Base-by-base conservation (phyloP, 2,113 vertebrate species). In the Pelusios castaneus region DNA sequence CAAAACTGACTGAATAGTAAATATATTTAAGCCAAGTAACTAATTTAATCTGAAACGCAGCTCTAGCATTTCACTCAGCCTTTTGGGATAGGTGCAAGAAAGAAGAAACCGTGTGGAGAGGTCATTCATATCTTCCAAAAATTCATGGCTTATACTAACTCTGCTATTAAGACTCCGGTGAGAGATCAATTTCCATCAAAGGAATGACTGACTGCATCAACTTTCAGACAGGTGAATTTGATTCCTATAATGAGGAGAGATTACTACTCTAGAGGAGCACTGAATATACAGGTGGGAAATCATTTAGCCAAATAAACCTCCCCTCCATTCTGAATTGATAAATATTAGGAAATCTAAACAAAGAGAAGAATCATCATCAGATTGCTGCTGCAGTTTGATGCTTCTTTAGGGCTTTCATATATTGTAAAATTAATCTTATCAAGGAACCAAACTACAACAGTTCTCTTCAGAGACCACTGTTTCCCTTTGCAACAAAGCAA, bases 341-440 rank as follows among this genome's bases (percentile, higher is more conserved):
- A 17, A 84, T 24, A 58, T 55, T 56, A 56, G 51, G 60, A 54
- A 47, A 67, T 49, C 29, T n/a, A 58, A 51, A 84, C 56, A 75
- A 88, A 79, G 78, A 95, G 87, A 82, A 2, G 83, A 78, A 82
- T 51, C 34, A 91, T 2, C 89, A 88, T 81, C 41, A 17, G 90
- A 63, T 41, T 79, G 81, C 75, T 67, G 55, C 87, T 81, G 93
- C 83, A 38, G 34, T 76, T 47, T 78, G 49, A 88, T 87, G 88
- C 90, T 95, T 89, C 95, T 84, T 55, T 47, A 84, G 76, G 89
- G 92, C 89, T 70, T 34, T 67, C 52, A 85, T 88, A 94, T 47
- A 49, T 41, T 63, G 78, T 17, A 88, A 81, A 93, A 4, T 8
- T 38, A 95, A 87, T 85, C 88, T 17, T 5, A 92, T 51, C 83